These are phyloP conservation scores for Phrynosoma blainvillii DNA, from an alignment of 2,113 vertebrate species.

Conservation along the genomic window DNA sequence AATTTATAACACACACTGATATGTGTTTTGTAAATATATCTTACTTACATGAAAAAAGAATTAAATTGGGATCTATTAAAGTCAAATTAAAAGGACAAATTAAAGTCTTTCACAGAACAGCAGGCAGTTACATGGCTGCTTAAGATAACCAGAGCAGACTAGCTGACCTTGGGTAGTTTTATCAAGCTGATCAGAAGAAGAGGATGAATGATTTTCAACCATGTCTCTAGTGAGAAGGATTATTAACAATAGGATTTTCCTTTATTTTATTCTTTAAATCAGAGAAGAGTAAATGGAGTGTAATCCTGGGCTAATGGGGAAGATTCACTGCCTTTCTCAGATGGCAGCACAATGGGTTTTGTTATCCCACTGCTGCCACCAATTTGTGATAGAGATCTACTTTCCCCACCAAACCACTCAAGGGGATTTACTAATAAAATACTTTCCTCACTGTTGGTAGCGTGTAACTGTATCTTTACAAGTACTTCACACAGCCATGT, in stretches of 20 bases:
- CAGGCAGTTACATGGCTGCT: neutral
- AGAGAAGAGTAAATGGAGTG: neutral
- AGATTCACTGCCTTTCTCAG: neutral
- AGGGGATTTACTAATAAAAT: too few species aligned
- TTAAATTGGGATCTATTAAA: constrained; percentile 25
- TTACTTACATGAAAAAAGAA: constrained; percentile 42
- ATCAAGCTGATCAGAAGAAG: fast-evolving
- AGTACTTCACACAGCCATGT: too few species aligned
- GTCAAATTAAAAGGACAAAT: constrained; percentile 1
- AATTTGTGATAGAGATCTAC: too few species aligned
- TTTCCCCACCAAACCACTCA: too few species aligned
- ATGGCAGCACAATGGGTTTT: too few species aligned
- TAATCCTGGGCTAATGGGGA: neutral
- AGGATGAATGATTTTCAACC: neutral
- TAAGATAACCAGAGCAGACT: neutral
- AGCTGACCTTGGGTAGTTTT: constrained; percentile 10
- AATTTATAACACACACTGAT: neutral
- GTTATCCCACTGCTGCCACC: too few species aligned
- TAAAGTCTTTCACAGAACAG: neutral
- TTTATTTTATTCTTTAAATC: neutral
- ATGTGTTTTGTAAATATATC: neutral
- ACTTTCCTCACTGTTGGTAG: too few species aligned
- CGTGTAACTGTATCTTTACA: too few species aligned
- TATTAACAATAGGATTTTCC: constrained; percentile 5
- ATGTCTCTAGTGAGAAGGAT: neutral